Percentiles rank a stretch among this genome's conserved stretches.
Conservation (phyloP, 2,888 invertebrate genomes). For the Augochlorella aurata region DNA sequence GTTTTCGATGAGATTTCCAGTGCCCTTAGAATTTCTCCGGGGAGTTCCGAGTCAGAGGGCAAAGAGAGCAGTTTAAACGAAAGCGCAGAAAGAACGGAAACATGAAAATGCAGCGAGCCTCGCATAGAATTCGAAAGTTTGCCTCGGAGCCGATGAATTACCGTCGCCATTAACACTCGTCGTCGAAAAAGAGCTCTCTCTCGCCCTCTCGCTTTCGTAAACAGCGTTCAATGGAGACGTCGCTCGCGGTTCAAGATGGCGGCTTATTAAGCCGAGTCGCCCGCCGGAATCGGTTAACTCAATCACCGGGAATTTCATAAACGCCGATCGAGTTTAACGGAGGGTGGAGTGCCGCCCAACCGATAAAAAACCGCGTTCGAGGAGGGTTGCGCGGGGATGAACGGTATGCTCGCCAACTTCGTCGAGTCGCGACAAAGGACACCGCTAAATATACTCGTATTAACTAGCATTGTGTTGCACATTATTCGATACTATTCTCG, state of each 20-base stretch:
- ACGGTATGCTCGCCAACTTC: neutral
- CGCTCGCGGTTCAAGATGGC: neutral
- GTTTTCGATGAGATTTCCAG: no score
- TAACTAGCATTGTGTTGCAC: no score
- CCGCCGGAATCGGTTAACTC: slow-evolving; percentile 23
- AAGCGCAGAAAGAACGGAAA: no score
- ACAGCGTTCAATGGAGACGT: neutral
- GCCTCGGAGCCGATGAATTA: neutral
- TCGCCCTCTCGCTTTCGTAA: neutral
- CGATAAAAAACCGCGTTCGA: slow-evolving; percentile 8
- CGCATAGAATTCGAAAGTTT: no score
- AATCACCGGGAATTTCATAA: slow-evolving; percentile 24
- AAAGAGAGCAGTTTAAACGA: no score
- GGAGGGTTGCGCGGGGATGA: neutral
- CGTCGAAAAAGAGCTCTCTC: neutral
- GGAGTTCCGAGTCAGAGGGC: no score
- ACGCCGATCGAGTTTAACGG: slow-evolving; percentile 4
- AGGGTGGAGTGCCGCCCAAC: neutral
- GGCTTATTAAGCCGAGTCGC: neutral
- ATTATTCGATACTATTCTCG: no score
- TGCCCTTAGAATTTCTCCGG: no score
- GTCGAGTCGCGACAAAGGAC: no score
- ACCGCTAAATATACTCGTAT: no score
- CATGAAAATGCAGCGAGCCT: no score
- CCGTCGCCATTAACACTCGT: neutral